Conservation (phyloP, 2,888 invertebrate species). For the Drosophila leonis region DNA sequence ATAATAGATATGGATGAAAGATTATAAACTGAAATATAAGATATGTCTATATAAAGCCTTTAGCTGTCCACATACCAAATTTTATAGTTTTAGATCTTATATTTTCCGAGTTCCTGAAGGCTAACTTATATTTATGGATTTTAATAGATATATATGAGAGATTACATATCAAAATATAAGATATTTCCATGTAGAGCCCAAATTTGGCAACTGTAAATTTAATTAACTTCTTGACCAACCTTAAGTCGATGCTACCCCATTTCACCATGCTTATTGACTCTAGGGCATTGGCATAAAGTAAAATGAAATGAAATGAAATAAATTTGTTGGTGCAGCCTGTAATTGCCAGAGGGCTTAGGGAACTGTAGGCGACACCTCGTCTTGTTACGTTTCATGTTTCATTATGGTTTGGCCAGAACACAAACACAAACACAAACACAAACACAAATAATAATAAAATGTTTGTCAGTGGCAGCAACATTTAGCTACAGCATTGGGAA, state of each 20-base stretch:
- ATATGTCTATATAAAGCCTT: too few species aligned
- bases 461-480: slow-evolving; percentile 44
- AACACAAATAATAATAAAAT: slow-evolving; percentile 27
- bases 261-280: neutral
- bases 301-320: slow-evolving; percentile 39
- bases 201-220: neutral
- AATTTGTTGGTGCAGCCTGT: slow-evolving; percentile 37
- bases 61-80: too few species aligned
- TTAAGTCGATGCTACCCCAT: neutral
- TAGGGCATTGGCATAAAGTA: slow-evolving; percentile 30
- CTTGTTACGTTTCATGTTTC: slow-evolving; percentile 38
- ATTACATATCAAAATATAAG: neutral
- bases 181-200: neutral
- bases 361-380: slow-evolving; percentile 52
- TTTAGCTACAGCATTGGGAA: slow-evolving; percentile 14
- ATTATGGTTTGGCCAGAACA: slow-evolving; percentile 28
- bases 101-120: too few species aligned
- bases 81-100: too few species aligned
- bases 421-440: neutral
- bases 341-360: slow-evolving; percentile 46
- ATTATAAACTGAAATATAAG: too few species aligned
- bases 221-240: neutral
- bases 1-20: neutral
- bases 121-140: too few species aligned
- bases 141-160: neutral